A percentile compares a stretch with the other conserved stretches of the same genome.
Conservation (phyloP, 2,888 invertebrate species). For the Oeneis ivallda region DNA sequence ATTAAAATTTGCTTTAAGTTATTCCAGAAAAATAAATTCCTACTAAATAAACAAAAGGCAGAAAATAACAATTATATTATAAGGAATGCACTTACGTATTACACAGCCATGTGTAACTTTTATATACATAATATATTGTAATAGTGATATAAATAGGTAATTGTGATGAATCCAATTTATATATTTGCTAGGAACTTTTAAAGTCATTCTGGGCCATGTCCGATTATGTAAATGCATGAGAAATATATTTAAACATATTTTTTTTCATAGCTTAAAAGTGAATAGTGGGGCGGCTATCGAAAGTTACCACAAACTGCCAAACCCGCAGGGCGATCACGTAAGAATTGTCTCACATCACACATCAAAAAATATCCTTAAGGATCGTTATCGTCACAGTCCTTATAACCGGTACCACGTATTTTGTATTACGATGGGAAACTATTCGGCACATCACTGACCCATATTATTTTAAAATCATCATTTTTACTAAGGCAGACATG, state of each 20-base stretch:
- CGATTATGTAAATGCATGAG: neutral
- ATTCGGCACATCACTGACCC: too few species aligned
- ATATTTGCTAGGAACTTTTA: neutral
- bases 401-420: too few species aligned
- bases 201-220: constrained; percentile 47
- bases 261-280: too few species aligned
- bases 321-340: too few species aligned
- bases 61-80: constrained; percentile 63
- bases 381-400: too few species aligned
- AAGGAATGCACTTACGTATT: constrained; percentile 74
- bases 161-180: constrained; percentile 15
- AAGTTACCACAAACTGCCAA: too few species aligned
- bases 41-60: constrained; percentile 58
- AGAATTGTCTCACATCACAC: too few species aligned
- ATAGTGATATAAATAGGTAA: constrained; percentile 27
- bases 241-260: too few species aligned
- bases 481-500: neutral
- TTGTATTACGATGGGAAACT: too few species aligned
- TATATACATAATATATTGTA: constrained; percentile 16
- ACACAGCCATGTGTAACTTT: constrained; percentile 61
- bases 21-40: constrained; percentile 45
- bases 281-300: too few species aligned
- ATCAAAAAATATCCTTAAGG: too few species aligned
- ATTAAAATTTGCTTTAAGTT: constrained; percentile 12
- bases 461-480: neutral